Percentiles rank a stretch among this genome's conserved stretches.
Evolutionary conservation across 1,140 invertebrate species (phyloP).

Genomic region (Halictus rubicundus): DNA sequence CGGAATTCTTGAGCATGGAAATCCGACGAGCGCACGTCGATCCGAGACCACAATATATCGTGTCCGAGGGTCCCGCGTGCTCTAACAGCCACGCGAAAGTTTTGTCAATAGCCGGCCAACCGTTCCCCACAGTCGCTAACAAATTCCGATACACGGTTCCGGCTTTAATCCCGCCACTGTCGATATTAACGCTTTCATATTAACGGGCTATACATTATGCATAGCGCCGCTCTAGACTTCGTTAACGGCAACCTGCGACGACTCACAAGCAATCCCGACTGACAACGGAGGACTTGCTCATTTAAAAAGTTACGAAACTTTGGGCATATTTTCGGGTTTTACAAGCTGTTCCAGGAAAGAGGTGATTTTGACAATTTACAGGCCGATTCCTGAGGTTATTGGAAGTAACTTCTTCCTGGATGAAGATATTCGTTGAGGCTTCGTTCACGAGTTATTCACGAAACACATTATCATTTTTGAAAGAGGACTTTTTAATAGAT

Average conservation of each 20-base stretch:
- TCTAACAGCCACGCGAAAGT: constrained; percentile 55
- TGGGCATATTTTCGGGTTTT: too few species aligned
- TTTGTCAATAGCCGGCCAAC: constrained; percentile 54
- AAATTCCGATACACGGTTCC: constrained; percentile 60
- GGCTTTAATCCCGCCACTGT: constrained; percentile 55
- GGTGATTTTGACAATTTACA: too few species aligned
- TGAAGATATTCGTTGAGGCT: too few species aligned
- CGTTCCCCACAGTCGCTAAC: constrained; percentile 49
- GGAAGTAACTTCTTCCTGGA: too few species aligned
- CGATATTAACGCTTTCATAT: constrained; percentile 60
- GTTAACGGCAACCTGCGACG: constrained; percentile 26
- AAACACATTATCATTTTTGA: too few species aligned
- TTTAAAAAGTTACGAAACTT: too few species aligned
- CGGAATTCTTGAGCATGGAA: constrained; percentile 62
- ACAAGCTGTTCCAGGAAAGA: too few species aligned
- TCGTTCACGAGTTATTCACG: too few species aligned
- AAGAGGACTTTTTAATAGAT: too few species aligned
- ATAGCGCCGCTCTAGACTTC: neutral
- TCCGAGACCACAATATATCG: constrained; percentile 51
- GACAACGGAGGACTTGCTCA: too few species aligned
- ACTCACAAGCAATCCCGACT: neutral
- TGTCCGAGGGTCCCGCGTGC: constrained; percentile 26
- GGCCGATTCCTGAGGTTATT: too few species aligned
- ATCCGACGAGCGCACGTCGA: constrained; percentile 44
- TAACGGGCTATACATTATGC: constrained; percentile 29